Conservation (phyloP, 2,888 invertebrate genomes). For the Sipha maydis region DNA sequence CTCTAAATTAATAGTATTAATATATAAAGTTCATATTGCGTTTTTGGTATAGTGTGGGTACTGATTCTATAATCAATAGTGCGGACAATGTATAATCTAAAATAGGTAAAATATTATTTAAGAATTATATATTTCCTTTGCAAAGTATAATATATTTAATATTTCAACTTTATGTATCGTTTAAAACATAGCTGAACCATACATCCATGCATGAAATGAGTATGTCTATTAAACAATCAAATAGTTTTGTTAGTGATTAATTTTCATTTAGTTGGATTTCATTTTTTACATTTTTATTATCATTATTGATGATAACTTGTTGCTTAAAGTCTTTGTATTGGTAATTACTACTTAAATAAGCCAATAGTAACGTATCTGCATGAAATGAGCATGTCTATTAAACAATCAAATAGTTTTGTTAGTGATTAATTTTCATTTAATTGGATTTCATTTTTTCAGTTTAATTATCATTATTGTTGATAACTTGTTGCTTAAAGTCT, state of each 20-base stretch:
- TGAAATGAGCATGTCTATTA: no score
- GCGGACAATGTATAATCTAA: background rate
- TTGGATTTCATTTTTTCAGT: background rate
- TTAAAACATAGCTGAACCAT: background rate
- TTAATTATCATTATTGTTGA: background rate
- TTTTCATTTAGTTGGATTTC: background rate
- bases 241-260: background rate
- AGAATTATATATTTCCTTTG: background rate
- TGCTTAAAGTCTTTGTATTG: slow-evolving; percentile 39
- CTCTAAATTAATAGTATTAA: background rate
- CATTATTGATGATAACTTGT: background rate
- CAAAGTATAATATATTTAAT: no score
- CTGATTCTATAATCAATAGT: no score
- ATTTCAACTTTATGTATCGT: no score
- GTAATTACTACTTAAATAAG: slow-evolving; percentile 61
- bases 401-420: background rate
- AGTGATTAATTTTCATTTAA: background rate
- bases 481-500: background rate
- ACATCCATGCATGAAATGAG: background rate
- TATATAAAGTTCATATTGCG: background rate
- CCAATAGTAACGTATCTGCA: slow-evolving; percentile 82
- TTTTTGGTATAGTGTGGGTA: background rate
- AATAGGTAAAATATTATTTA: background rate
- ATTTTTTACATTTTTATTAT: background rate
- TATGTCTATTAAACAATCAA: no score